Base-by-base conservation (phyloP, 2,888 invertebrate genomes). In the Pristionchus japonicus region DNA sequence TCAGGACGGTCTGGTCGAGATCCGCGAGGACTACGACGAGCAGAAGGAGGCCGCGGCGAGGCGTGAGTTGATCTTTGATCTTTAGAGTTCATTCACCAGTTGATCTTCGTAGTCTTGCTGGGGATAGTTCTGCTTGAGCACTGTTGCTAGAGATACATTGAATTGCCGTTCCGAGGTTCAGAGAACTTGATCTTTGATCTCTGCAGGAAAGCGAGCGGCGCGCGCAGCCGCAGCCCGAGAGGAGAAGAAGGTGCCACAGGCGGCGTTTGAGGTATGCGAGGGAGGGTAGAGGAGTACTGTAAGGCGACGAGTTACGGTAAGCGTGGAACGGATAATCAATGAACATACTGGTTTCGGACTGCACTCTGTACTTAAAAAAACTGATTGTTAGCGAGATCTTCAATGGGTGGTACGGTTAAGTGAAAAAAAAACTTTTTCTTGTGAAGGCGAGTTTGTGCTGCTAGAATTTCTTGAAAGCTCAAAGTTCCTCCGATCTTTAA, bases 1-100 rank as follows among this genome's bases (percentile, higher is more conserved):
- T n/a, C 49, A 83, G 82, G 82, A 83, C 37, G 82, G 23, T 31
- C 27, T 40, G 61, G 43, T 85, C 61, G 85, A 85, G 64, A 85
- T 85, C 27, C 85, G 85, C 43, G 85, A 85, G 64, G 85, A 85
- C 9, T 85, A 85, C 43, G 85, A 85, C 23, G 85, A 85, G 64
- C 17, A 64, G 61, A 85, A 64, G 85, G 85, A 85, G 85, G 64
- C 37, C n/a, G 85, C 61, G 43, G 85, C 85, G 43, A 85, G 61
- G 43, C 37, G 85, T 85, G 40, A 64, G 85, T 52, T 43, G 43
- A 43, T 77, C 43, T 43, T 40, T 77, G 43, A 31, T 31, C 31
- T 40, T 40, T 74, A 34, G 7, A 40, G 64, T 64, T 15, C 4
- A 0, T 0, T 64, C 9, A 13, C 31, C 15, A 9, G 34, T 40